These are phyloP conservation scores for Lacerta bilineata DNA, from an alignment of 2,797 vertebrate species.

Conservation along the genomic window DNA sequence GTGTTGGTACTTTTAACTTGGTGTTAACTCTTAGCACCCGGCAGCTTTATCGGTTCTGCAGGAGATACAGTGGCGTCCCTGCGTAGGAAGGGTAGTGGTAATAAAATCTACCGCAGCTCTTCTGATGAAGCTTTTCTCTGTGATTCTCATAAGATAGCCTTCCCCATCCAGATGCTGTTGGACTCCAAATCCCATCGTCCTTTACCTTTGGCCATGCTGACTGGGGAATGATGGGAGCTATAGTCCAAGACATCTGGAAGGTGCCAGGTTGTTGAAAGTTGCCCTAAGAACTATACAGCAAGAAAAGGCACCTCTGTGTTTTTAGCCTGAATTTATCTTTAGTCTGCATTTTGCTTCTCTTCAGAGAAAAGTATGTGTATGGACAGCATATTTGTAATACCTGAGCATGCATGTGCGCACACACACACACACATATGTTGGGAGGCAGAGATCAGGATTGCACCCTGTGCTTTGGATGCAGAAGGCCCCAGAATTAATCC, in stretches of 20 bases:
- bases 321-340: neutral
- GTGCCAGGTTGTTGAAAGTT: neutral
- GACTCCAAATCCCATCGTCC: neutral
- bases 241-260: neutral
- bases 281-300: neutral
- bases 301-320: neutral
- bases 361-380: neutral
- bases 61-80: neutral
- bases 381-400: neutral
- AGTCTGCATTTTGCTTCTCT: neutral
- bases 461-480: no score
- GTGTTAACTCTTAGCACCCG: constrained; percentile 63
- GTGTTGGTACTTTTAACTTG: constrained; percentile 75
- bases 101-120: neutral
- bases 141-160: neutral
- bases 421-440: neutral
- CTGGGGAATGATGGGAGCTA: neutral
- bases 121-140: neutral
- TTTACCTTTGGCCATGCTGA: neutral
- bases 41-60: neutral
- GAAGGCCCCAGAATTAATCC: no score
- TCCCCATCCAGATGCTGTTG: neutral
- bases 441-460: no score
- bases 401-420: no score
- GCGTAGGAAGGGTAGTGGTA: neutral